Evolutionary conservation across 2,888 invertebrate genomes (phyloP), one percentile per base, ranked within the genome.

Genomic region (Drosophila stalkeri): DNA sequence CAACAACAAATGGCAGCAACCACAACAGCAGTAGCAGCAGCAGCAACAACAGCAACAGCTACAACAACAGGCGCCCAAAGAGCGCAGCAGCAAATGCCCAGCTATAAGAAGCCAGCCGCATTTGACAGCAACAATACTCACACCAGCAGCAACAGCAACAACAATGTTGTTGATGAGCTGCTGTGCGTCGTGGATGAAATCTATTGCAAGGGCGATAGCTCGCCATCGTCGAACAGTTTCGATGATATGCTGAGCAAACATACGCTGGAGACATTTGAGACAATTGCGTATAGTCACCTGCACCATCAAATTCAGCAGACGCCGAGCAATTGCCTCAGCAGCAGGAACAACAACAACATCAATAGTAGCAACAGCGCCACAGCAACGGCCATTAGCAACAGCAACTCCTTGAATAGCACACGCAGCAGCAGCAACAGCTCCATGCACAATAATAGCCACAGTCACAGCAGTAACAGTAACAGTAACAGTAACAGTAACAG

Each of bases 251-350:
- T 91, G 73, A 91, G 91, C 80, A 92, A 92, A 54, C 92, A 91
- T 55, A 88, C 91, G 14, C 67, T 87, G 47, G 92, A 92, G 75
- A 91, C 92, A 51, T 92, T 93, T 52, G 93, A 93, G 78, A 92
- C 92, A 11, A 92, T 93, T 64, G 92, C 91, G 54, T 93, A 91
- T 80, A 91, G 88, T 52, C 92, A 93, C 64, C 72, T 92, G 73
- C 35, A 77, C 44, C 41, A 64, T 71, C 31, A 64, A 31, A 52
- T 62, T 31, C 55, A 69, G 20, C 64, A 67, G 31, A 31, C 47
- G 9, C 27, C 47, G 47, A 33, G 39, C 54, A 46, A 44, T 27
- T 65, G 56, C 39, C 62, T 27, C 52, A 67, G 23, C 64, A 75
- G 35, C 77, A 70, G 33, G 91, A 92, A 64, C 72, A 77, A 16